Percentiles rank a stretch among this genome's conserved stretches.
phyloP scores from a whole-genome alignment of 2,113 vertebrate species.

The Mobula birostris region DNA sequence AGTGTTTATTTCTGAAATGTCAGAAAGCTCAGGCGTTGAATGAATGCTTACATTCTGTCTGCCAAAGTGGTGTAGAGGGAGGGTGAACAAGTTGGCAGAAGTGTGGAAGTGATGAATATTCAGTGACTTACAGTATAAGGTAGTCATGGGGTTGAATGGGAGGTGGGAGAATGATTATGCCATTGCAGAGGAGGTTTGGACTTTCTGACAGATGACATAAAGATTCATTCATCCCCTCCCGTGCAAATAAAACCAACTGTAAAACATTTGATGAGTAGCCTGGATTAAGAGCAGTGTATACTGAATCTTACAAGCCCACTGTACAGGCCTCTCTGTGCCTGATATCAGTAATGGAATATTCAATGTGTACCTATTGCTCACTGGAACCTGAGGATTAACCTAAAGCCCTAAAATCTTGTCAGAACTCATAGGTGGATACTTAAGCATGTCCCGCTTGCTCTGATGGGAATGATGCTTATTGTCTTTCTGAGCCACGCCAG shows the following conservation, averaged over 20 bases:
- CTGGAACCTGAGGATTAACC: neutral
- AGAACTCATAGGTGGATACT: neutral
- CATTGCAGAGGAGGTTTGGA: neutral
- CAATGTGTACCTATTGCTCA: neutral
- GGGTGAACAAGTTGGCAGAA: neutral
- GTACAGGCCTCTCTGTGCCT: neutral
- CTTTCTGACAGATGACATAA: neutral
- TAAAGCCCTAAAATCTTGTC: neutral
- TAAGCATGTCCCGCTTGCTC: neutral
- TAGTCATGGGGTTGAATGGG: neutral
- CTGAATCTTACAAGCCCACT: neutral
- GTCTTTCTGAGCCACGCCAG: neutral
- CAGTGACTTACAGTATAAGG: neutral
- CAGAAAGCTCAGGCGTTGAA: neutral
- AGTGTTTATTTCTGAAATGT: neutral
- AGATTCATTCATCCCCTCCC: neutral
- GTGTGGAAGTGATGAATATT: neutral
- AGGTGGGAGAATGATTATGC: neutral
- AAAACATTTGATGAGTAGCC: neutral
- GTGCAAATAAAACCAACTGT: neutral
- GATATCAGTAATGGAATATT: neutral
- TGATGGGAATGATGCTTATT: neutral
- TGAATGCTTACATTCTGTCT: too few relatives aligned
- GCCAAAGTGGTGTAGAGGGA: neutral
- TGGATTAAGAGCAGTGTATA: neutral